Evolutionary conservation across 1,140 invertebrate species (phyloP).

Genomic region (Mamestra configurata): DNA sequence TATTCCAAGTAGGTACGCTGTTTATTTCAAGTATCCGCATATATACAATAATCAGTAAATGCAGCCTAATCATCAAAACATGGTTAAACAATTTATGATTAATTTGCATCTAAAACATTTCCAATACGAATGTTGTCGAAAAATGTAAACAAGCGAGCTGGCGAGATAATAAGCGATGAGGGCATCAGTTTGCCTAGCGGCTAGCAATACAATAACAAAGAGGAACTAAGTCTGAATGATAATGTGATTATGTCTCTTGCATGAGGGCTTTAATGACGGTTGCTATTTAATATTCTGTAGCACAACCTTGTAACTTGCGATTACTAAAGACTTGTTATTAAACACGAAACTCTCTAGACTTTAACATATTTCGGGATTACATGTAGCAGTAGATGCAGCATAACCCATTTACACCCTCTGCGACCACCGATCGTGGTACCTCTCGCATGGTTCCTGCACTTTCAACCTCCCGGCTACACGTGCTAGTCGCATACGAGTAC

Average conservation of each 20-base stretch:
- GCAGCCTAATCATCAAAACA: background rate
- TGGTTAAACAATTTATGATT: conserved; percentile 4
- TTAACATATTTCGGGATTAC: background rate
- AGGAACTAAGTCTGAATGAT: conserved; percentile 7
- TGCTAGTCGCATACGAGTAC: background rate
- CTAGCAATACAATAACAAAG: conserved; percentile 41
- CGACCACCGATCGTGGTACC: background rate
- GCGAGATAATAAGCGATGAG: conserved; percentile 42
- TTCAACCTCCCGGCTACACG: background rate
- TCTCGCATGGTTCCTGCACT: background rate
- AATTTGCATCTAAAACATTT: conserved; percentile 45
- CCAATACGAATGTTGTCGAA: conserved; percentile 30
- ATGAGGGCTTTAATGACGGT: background rate
- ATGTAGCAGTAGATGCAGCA: too few species aligned
- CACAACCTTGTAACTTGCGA: background rate
- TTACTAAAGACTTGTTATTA: background rate
- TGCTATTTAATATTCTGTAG: background rate
- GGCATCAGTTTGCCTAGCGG: conserved; percentile 31
- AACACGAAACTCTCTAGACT: background rate
- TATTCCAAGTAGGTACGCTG: background rate
- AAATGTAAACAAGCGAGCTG: conserved; percentile 46
- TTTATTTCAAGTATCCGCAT: conserved; percentile 9
- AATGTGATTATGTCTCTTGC: background rate
- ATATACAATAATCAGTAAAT: background rate
- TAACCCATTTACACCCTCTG: too few species aligned